Base-by-base conservation (phyloP, 2,113 vertebrate species). In the Chrysochloris asiatica region DNA sequence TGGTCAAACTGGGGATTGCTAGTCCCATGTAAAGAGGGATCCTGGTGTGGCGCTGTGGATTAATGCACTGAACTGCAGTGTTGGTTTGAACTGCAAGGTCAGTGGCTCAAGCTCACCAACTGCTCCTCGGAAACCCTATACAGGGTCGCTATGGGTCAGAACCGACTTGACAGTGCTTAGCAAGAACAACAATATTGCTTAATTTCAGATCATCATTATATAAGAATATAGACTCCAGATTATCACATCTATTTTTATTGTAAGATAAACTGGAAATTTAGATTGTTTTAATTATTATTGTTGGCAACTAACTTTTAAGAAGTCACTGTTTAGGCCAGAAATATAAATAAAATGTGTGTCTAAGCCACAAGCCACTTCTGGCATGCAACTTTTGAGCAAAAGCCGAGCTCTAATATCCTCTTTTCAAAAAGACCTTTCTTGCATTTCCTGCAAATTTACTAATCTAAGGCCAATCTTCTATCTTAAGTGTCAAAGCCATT, bases 231-330 rank as follows among this genome's bases (percentile, higher is more conserved):
- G 21, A 52, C 36, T 38, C 22, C 11, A 8, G 76, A 86, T 93
- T 4, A 72, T 41, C 13, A 56, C 54, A 73, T 90, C 47, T 79
- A n/a, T n/a, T n/a, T n/a, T n/a, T n/a, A n/a, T 87, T 91, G 24
- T 22, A 52, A 82, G 81, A 86, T 77, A 86, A 93, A 52, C 30
- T 84, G 4, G 45, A 95, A 78, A 69, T 73, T 78, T 83, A 56
- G 24, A 33, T 88, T 73, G 54, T 72, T 19, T 8, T 48, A 36
- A 5, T 89, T 83, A 19, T 69, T 69, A 52, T 77, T 83, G 6
- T 84, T 88, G n/a, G 38, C 61, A 84, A 10, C 71, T 77, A 67
- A 87, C 36, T 47, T 71, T 76, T 63, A 22, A 71, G 71, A 80
- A 36, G 63, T 93, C 24, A 80, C 24, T 78, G 7, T 78, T 75